Evolutionary conservation across 2,888 invertebrate species (phyloP), one percentile per base, ranked within the genome.

Genomic region (Volucella inanis): DNA sequence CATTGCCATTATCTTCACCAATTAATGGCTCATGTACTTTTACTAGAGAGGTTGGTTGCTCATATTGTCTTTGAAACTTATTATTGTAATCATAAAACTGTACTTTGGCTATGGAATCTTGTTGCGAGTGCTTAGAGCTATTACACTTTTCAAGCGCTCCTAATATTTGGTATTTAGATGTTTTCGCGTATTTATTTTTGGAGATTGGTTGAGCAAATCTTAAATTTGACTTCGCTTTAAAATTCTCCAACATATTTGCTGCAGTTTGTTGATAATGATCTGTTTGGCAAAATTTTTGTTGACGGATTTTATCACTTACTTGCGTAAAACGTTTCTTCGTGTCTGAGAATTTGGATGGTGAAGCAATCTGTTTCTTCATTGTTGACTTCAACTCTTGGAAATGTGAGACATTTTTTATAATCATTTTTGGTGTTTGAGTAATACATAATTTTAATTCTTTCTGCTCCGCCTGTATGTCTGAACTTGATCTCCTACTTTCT

Each of bases 31-130:
- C 88, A 18, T 89, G 89, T 9, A 90, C 89, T 88, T 90, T 91
- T 67, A 93, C 92, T 0, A 92, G 90, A 38, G 88, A 70, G 6
- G 88, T 81, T 1, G 91, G 87, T 2, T 90, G 90, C 12, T 90
- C 84, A 76, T 92, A 92, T n/a, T 90, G 88, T 45, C 91, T 91
- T 3, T 88, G 62, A 88, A 92, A 93, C 87, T 93, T 92, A 86
- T 93, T 93, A 39, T 90, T 90, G 85, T 93, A 93, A 88, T 94
- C 93, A 85, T 93, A 93, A 87, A 92, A 93, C 82, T 92, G 91
- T 1, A 93, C 93, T 4, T 87, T 87, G 0, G 61, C 87, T 0
- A 76, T 61, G 6, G 39, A 18, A 72, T 67, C 31, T 49, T 81
- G 0, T 18, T 55, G 41, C 11, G 74, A 18, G 11, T n/a, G 64